Conservation (phyloP, 2,113 vertebrate genomes). For the Psittacula cyanocephala region DNA sequence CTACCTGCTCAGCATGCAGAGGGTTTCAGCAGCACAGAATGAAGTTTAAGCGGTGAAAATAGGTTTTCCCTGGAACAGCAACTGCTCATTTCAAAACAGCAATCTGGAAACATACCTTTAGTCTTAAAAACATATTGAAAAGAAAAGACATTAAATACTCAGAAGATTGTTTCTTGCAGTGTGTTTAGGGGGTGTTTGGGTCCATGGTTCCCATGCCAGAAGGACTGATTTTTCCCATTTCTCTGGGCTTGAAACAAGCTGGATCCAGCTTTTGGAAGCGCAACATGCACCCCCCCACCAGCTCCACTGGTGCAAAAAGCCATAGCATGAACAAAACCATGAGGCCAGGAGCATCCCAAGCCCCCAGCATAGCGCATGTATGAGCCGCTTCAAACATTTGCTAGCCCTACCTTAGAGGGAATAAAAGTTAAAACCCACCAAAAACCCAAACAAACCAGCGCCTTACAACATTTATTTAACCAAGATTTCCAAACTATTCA, state of each 20-base stretch:
- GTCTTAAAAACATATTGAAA: not conserved
- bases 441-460: accelerated
- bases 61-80: not conserved
- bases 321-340: accelerated
- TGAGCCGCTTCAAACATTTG: not conserved
- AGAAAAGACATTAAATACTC: not conserved
- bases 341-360: not conserved
- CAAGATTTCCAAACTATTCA: not conserved
- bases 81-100: not conserved
- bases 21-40: not conserved
- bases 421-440: not conserved
- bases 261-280: accelerated
- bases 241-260: not conserved
- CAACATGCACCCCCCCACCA: accelerated
- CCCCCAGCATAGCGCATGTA: accelerated
- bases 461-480: not conserved
- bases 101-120: not conserved
- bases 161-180: accelerated
- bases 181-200: accelerated
- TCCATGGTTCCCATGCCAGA: not conserved
- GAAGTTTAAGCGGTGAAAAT: not conserved
- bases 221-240: not conserved
- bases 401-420: accelerated
- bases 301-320: not conserved
- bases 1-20: not conserved